Evolutionary conservation across 2,797 vertebrate genomes (phyloP), one percentile per base, ranked within the genome.

Genomic region (Typhlichthys eigenmanni): DNA sequence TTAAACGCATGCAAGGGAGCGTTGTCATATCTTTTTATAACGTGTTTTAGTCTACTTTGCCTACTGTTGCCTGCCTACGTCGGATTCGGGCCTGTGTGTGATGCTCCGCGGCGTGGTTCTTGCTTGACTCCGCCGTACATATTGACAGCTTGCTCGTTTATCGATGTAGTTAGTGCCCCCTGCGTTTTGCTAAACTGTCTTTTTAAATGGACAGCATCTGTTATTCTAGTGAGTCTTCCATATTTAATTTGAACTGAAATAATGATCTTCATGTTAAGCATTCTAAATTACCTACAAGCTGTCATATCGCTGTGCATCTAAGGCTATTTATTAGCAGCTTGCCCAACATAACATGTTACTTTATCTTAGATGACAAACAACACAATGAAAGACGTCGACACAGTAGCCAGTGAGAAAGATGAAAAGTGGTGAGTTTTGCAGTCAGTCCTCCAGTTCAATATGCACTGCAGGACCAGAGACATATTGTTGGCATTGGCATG

Each of bases 361-460:
- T 59, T 48, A 66, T 12, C 78, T 58, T 58, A 93, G 91, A 93
- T 95, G 92, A 88, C n/a, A 79, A 86, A 87, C 59, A 79, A 63
- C 84, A 86, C 82, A 87, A 98, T 97, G 95, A 98, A 93, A 95
- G 92, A 94, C 82, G 90, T 90, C 89, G 93, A 96, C 82, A 88
- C 89, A 68, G 85, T 88, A 80, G 92, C 90, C 74, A 90, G 66
- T 29, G 81, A 90, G 68, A 92, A 93, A 80, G 83, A 88, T 80
- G 88, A 80, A 38, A 79, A 81, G 11, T 88, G 90, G 92, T 92
- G 75, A 87, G 94, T 91, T 43, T 16, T 2, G 7, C 5, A 3
- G 13, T 12, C 13, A 48, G 13, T 13, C 5, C 8, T 12, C 34
- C 32, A 55, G 11, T 48, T 11, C 47, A 4, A 48, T 4, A 48